phyloP scores from a whole-genome alignment of 1,140 invertebrate genomes.

The Galendromus occidentalis region DNA sequence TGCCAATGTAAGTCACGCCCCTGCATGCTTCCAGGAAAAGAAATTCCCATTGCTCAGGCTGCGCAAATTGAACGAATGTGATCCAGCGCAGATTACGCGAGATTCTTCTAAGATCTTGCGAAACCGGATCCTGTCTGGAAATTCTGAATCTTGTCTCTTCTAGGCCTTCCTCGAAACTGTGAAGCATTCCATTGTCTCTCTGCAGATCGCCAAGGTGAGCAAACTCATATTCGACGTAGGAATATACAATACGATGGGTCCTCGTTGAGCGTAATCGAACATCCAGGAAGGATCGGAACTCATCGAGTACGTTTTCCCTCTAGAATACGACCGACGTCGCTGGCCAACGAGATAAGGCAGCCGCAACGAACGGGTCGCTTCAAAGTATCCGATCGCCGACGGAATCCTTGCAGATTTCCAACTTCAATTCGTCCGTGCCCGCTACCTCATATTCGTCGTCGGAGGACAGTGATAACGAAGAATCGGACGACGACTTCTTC shows the following conservation, averaged over 20 bases:
- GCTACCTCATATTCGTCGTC: slow-evolving; percentile 86
- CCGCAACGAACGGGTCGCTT: background rate
- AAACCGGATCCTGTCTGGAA: background rate
- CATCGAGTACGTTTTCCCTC: no score
- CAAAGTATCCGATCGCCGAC: background rate
- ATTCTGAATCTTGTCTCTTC: slow-evolving; percentile 15
- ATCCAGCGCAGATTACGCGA: background rate
- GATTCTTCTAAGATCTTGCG: background rate
- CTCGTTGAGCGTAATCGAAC: no score
- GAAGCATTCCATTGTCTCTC: slow-evolving; percentile 86
- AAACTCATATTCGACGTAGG: background rate
- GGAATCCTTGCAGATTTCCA: background rate
- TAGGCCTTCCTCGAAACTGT: slow-evolving; percentile 74
- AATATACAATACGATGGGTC: background rate
- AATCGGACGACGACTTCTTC: slow-evolving; percentile 60
- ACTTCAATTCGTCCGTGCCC: slow-evolving; percentile 36
- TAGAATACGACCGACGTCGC: background rate
- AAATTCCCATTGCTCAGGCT: background rate
- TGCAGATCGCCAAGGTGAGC: slow-evolving; percentile 86
- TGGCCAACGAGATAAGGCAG: background rate
- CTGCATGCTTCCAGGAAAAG: background rate
- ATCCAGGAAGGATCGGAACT: no score
- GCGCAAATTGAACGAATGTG: background rate
- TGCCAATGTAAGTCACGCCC: background rate
- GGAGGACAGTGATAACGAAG: slow-evolving; percentile 31